Conservation (phyloP, 1,140 invertebrate genomes). For the Nomia melanderi region DNA sequence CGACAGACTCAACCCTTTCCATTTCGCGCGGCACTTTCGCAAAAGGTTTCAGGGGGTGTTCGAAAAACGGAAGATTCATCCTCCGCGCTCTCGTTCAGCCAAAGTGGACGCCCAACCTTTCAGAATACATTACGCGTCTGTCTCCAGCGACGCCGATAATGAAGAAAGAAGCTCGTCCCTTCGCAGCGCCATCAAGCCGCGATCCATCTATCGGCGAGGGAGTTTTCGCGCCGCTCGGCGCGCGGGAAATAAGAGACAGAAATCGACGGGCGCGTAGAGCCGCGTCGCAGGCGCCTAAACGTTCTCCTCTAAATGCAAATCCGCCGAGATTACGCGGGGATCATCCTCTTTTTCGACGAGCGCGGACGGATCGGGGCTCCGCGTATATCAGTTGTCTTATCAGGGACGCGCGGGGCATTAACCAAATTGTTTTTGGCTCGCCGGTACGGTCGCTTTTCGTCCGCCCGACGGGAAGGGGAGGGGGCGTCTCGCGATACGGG, state of each 20-base stretch:
- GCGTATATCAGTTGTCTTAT: constrained; percentile 60
- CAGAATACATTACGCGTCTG: not conserved
- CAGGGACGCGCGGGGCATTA: constrained; percentile 59
- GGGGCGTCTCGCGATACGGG: constrained; percentile 48
- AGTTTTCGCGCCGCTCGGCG: not conserved
- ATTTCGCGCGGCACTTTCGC: not conserved
- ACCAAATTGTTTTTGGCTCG: constrained; percentile 66
- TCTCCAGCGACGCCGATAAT: not conserved
- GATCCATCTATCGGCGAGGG: not conserved
- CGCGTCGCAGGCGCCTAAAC: constrained; percentile 53
- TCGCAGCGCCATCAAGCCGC: not conserved
- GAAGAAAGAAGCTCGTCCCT: not conserved
- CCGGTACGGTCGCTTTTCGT: not conserved
- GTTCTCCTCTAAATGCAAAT: constrained; percentile 70
- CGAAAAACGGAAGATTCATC: not conserved
- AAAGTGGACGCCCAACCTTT: no score
- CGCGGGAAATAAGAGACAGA: not conserved
- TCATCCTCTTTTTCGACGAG: constrained; percentile 50
- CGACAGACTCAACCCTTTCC: no score
- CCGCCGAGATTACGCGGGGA: constrained; percentile 51
- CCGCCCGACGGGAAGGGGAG: not conserved
- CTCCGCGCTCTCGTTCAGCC: no score
- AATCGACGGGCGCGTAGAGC: constrained; percentile 4
- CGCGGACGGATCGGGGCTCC: constrained; percentile 16
- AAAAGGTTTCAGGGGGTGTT: not conserved